phyloP scores from a whole-genome alignment of 2,113 vertebrate species.

The Silurus meridionalis region DNA sequence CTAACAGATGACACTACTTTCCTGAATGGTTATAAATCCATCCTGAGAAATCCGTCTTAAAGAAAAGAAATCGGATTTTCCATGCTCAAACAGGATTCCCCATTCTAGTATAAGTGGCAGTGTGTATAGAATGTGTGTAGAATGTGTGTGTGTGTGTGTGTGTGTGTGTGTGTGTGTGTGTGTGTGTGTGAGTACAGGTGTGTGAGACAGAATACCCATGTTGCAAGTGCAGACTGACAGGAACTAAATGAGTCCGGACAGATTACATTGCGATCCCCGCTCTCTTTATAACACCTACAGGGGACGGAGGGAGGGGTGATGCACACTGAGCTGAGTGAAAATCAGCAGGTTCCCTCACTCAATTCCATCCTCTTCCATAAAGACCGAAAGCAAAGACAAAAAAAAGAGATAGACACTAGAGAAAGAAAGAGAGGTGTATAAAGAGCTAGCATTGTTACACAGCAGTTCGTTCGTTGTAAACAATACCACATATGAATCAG shows the following conservation, averaged over 20 bases:
- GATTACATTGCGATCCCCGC: constrained; percentile 47
- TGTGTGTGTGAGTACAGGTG: constrained; percentile 35
- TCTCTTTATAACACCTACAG: constrained; percentile 42
- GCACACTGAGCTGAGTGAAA: constrained; percentile 62
- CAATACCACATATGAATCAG: not conserved
- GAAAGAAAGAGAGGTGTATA: not conserved
- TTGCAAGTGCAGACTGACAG: constrained; percentile 46
- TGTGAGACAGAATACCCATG: constrained; percentile 45
- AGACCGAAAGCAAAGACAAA: constrained; percentile 17
- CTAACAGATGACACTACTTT: not conserved
- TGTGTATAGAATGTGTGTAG: not conserved
- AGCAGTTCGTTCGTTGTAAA: not conserved
- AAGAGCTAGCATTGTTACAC: constrained; percentile 30
- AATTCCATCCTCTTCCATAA: constrained; percentile 30
- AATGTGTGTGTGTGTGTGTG: constrained; percentile 31
- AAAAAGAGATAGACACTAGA: not conserved
- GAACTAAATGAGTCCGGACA: constrained; percentile 55
- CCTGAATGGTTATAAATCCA: not conserved
- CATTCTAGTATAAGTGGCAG: constrained; percentile 31
- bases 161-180: constrained; percentile 39
- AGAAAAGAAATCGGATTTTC: constrained; percentile 45
- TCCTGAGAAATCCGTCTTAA: not conserved
- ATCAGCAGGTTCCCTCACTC: constrained; percentile 44
- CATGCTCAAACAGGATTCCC: constrained; percentile 46
- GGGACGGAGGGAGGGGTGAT: constrained; percentile 25